Evolutionary conservation across 2,113 vertebrate genomes (phyloP).

Genomic region (Pelusios castaneus): DNA sequence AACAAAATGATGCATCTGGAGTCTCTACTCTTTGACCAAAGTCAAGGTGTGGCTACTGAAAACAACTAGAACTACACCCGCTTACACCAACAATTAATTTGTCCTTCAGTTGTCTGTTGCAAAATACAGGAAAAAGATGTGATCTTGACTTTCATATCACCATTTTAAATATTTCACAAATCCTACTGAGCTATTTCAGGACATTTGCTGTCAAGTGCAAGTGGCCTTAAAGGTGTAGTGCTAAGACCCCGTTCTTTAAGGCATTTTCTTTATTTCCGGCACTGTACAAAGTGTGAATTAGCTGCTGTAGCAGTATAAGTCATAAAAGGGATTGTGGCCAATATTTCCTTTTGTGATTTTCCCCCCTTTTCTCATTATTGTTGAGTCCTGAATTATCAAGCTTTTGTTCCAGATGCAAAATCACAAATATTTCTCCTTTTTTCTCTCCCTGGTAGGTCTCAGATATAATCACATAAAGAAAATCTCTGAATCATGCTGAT

Average conservation of each 20-base stretch:
- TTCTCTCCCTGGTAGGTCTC: neutral
- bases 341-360: slow-evolving; percentile 18
- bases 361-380: neutral
- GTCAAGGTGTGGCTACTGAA: neutral
- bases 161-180: slow-evolving; percentile 26
- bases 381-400: neutral
- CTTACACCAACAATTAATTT: neutral
- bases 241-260: slow-evolving; percentile 1
- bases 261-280: slow-evolving; percentile 40
- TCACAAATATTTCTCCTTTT: slow-evolving; percentile 12
- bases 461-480: neutral
- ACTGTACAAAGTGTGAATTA: slow-evolving; percentile 28
- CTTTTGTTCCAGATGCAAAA: slow-evolving; percentile 25
- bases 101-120: neutral
- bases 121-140: neutral
- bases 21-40: neutral
- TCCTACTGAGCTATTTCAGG: slow-evolving; percentile 10
- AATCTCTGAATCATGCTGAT: neutral
- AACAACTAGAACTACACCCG: slow-evolving; percentile 1
- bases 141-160: neutral
- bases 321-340: neutral
- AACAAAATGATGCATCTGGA: neutral
- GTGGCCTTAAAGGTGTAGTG: neutral
- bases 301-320: slow-evolving; percentile 31
- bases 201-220: neutral